phyloP scores from a whole-genome alignment of 1,140 invertebrate genomes.

The Heliconius eleuchia region DNA sequence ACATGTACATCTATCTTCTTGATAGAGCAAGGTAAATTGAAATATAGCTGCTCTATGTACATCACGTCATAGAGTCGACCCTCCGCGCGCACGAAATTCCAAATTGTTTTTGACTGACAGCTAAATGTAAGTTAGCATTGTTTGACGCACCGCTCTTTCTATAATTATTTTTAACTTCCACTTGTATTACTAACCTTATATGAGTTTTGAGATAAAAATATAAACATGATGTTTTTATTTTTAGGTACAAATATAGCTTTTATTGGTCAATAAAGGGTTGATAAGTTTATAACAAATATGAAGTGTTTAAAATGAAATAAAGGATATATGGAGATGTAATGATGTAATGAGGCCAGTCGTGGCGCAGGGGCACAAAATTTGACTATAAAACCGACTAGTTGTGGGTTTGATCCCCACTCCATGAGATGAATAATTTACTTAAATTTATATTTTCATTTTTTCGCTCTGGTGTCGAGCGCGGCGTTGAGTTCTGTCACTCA shows the following conservation, averaged over 20 bases:
- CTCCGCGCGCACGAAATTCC: slow-evolving; percentile 76
- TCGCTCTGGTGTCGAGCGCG: too few species aligned
- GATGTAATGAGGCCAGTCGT: too few species aligned
- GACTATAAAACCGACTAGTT: too few species aligned
- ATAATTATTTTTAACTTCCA: slow-evolving; percentile 66
- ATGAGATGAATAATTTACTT: too few species aligned
- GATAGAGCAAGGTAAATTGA: too few species aligned
- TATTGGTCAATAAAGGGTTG: neutral
- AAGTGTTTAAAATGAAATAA: too few species aligned
- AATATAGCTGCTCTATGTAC: slow-evolving; percentile 55
- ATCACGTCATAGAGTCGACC: slow-evolving; percentile 59
- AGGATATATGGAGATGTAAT: too few species aligned
- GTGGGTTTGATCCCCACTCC: too few species aligned
- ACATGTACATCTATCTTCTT: too few species aligned
- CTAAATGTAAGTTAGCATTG: slow-evolving; percentile 81
- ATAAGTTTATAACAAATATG: neutral
- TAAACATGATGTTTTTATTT: slow-evolving; percentile 14
- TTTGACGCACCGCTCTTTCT: slow-evolving; percentile 76
- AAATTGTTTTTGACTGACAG: slow-evolving; percentile 81
- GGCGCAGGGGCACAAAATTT: too few species aligned
- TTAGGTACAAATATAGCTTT: neutral
- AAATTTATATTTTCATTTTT: too few species aligned
- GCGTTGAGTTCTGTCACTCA: too few species aligned
- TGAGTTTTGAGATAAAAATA: slow-evolving; percentile 21
- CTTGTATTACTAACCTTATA: slow-evolving; percentile 37